Conservation (phyloP, 2,113 vertebrate species). For the Vanacampus margaritifer region DNA sequence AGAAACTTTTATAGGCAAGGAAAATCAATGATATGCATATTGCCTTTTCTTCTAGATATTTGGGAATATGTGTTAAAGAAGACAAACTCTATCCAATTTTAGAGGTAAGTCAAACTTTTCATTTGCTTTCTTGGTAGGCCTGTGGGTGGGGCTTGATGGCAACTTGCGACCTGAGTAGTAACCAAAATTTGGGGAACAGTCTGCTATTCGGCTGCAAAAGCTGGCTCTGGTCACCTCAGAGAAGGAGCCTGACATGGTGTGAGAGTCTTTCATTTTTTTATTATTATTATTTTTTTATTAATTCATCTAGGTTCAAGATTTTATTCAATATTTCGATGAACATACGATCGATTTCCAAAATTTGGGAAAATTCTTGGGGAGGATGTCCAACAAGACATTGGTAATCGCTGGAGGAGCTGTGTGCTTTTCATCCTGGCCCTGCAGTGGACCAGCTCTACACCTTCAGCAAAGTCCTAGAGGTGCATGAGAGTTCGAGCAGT, state of each 20-base stretch:
- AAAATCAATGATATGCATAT: background rate
- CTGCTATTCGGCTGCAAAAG: background rate
- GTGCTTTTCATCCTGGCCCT: too few species aligned
- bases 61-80: conserved; percentile 85
- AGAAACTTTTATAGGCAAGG: background rate
- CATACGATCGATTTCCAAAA: too few species aligned
- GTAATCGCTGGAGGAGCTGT: too few species aligned
- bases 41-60: conserved; percentile 71
- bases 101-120: conserved; percentile 70
- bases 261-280: too few species aligned
- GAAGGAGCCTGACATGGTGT: background rate
- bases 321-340: too few species aligned
- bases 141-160: background rate
- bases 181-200: background rate
- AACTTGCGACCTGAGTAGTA: background rate
- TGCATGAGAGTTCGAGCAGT: too few species aligned
- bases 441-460: too few species aligned
- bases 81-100: conserved; percentile 85
- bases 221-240: background rate
- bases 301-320: too few species aligned
- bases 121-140: background rate
- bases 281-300: too few species aligned
- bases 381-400: too few species aligned
- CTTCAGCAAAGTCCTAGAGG: too few species aligned
- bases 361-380: too few species aligned